A percentile compares a stretch with the other conserved stretches of the same genome.
phyloP scores from a whole-genome alignment of 2,113 vertebrate species.

The Australoheros scitulus region DNA sequence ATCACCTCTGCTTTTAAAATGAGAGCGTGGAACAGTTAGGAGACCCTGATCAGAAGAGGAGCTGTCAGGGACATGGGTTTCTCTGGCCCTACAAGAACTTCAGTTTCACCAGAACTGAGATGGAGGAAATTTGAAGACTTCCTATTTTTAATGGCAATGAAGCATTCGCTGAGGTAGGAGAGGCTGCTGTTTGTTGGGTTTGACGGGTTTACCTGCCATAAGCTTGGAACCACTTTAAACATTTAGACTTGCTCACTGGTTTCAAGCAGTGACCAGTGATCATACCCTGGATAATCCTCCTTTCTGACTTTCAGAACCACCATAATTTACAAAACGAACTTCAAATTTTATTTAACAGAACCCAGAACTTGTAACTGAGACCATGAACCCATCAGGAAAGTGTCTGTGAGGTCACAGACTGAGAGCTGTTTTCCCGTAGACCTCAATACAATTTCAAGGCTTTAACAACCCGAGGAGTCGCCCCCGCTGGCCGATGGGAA shows the following conservation, averaged over 20 bases:
- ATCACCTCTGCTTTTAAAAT: no score
- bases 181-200: no score
- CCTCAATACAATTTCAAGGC: background rate
- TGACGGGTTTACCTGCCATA: background rate
- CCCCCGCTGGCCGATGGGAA: background rate
- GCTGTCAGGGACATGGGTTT: no score
- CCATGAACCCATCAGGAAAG: background rate
- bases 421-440: background rate
- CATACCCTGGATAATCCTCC: background rate
- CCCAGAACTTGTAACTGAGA: background rate
- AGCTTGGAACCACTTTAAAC: no score
- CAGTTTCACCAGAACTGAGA: no score
- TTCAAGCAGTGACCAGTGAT: background rate
- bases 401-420: background rate
- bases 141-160: no score
- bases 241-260: no score
- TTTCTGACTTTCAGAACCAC: background rate
- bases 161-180: no score
- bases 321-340: background rate
- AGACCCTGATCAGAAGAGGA: no score
- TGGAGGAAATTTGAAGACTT: no score
- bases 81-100: no score
- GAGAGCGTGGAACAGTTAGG: no score
- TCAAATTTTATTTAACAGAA: background rate
- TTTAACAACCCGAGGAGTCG: background rate